Base-by-base conservation (phyloP, 2,797 vertebrate species). In the Xenopus petersii region DNA sequence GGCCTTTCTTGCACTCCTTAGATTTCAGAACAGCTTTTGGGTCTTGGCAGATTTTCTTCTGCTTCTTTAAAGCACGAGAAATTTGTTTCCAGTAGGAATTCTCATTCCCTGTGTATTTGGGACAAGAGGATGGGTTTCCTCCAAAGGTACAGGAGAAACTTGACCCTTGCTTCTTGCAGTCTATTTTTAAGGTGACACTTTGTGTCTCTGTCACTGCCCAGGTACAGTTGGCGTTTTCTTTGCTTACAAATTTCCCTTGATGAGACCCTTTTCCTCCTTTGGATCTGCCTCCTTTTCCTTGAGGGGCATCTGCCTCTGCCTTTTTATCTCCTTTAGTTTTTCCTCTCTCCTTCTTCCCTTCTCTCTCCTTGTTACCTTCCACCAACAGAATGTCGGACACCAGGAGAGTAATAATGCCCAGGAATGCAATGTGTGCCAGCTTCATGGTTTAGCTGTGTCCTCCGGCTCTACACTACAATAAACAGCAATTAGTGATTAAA, bases 71-170 rank as follows among this genome's bases (percentile, higher is more conserved):
- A 0, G 87, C 85, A 13, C 92, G 85, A 10, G 78, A 77, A 0
- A 98, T 86, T 79, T 98, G 95, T 77, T 92, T 98, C 96, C 96
- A 98, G 82, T 92, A 98, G 4, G 70, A 65, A 47, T 83, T 87
- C 15, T 79, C 62, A 0, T 90, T 85, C 56, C 85, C 80, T 1
- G 67, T 49, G 26, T 91, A 93, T 58, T 88, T 82, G 0, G 88
- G 80, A 75, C 96, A 98, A 0, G 81, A 58, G 0, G 85, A 67
- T 0, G 95, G 94, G 1, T 86, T 86, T 56, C 93, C 93, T 0
- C 77, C 80, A 70, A 94, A 98, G 51, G 91, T 85, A 0, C 96
- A 98, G 78, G 87, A 85, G 75, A 94, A 89, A 26, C 70, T 73
- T 0, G 58, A 75, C 36, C 72, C 81, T 0, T 70, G 81, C 0